Evolutionary conservation across 2,888 invertebrate genomes (phyloP), one percentile per base, ranked within the genome.

Genomic region (Campaea margaritaria): DNA sequence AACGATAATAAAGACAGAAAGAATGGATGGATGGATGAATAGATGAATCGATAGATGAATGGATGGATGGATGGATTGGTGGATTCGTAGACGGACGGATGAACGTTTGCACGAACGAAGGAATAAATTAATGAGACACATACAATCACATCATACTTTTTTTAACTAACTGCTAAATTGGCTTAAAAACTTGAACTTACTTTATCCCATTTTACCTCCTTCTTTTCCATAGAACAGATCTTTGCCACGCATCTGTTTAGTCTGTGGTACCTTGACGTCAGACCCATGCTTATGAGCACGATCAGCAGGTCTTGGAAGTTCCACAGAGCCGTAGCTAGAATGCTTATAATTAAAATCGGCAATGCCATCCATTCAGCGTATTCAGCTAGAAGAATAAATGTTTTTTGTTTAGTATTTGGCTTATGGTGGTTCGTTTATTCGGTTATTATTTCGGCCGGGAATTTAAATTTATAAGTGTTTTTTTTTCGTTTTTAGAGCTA

Each of bases 231-330:
- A 0, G 58, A 50, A 48, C 81, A 74, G 5, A 80, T 44, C 36
- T 64, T 78, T 0, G 78, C 75, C 0, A 88, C 79, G 39, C 72
- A 83, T n/a, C 73, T 44, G 51, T 95, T 95, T 0, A 95, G 81
- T 70, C 95, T 94, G 12, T 87, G 85, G 73, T 96, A 96, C 56
- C 94, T 93, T 14, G 94, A 93, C 0, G 94, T 87, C 47, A 96
- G 75, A 0, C 95, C 95, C 73, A 95, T 90, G 72, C 96, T 95
- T 0, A 95, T 84, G 0, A 96, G 78, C 65, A 96, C 94, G 15
- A 96, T 93, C 67, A 96, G 93, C 9, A 95, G 78, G 74, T 96
- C 96, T 82, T 94, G 95, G 64, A 94, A 95, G 71, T 94, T 95
- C 95, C 96, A 96, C 0, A 94, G 87, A 42, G 95, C 94, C 0